These are phyloP conservation scores for Monoplex corrugatus DNA, from an alignment of 2,888 invertebrate genomes.

Conservation along the genomic window DNA sequence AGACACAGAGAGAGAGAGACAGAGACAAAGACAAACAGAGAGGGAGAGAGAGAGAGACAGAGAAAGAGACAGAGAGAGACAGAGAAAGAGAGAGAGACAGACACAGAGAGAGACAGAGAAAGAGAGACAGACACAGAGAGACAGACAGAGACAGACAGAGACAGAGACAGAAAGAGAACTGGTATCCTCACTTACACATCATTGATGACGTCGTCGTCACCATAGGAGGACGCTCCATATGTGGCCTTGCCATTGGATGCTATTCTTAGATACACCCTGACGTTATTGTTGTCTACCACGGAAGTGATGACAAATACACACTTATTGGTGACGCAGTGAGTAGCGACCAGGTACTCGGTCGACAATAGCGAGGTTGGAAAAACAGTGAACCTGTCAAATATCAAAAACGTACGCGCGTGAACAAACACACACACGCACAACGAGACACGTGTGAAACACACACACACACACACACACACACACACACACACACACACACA, in stretches of 20 bases:
- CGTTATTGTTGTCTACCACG: background rate
- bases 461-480: too few relatives aligned
- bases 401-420: background rate
- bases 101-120: background rate
- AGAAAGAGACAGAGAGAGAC: background rate
- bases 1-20: too few relatives aligned
- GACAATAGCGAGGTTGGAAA: background rate
- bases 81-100: background rate
- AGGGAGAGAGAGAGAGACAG: background rate
- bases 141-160: background rate
- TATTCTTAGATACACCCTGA: too few relatives aligned
- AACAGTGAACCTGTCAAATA: background rate
- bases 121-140: background rate
- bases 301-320: background rate
- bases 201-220: too few relatives aligned
- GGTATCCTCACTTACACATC: too few relatives aligned
- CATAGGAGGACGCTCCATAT: too few relatives aligned
- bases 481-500: too few relatives aligned
- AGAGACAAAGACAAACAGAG: too few relatives aligned
- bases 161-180: background rate
- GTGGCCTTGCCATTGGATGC: too few relatives aligned
- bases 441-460: too few relatives aligned
- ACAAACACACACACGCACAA: background rate
- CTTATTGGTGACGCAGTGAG: background rate
- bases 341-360: background rate